A percentile compares a stretch with the other conserved stretches of the same genome.
phyloP scores from a whole-genome alignment of 1,140 invertebrate species.

The Paramacrobiotus metropolitanus region DNA sequence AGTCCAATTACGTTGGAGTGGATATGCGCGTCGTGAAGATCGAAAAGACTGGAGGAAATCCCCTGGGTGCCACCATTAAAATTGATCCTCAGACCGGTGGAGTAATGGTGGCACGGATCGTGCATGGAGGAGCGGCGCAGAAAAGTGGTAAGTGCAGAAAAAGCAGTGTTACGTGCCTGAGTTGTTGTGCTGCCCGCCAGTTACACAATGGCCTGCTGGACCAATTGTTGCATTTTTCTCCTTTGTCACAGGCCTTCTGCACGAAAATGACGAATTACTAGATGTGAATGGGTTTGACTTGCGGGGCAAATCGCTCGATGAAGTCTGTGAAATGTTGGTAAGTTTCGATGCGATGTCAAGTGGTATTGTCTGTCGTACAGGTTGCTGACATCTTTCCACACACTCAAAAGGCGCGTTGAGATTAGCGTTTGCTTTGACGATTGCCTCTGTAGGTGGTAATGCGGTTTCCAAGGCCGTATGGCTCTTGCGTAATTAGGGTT shows the following conservation, averaged over 20 bases:
- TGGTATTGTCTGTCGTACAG: constrained; percentile 2
- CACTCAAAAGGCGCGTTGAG: too few species aligned
- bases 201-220: too few species aligned
- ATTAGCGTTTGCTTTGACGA: too few species aligned
- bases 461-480: too few species aligned
- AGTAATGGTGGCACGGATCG: constrained; percentile 80
- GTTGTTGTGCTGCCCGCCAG: too few species aligned
- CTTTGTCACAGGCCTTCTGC: constrained; percentile 42
- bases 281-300: constrained; percentile 87
- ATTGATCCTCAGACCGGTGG: constrained; percentile 53
- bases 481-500: too few species aligned
- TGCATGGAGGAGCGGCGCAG: constrained; percentile 78
- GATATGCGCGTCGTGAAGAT: constrained; percentile 11
- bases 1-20: neutral
- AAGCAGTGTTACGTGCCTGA: neutral
- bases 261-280: constrained; percentile 86
- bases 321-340: constrained; percentile 76
- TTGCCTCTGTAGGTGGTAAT: too few species aligned
- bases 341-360: constrained; percentile 11
- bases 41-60: constrained; percentile 7
- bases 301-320: constrained; percentile 85
- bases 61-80: constrained; percentile 63
- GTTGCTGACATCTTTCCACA: too few species aligned
- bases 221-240: too few species aligned
- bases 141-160: constrained; percentile 36